Evolutionary conservation across 2,113 vertebrate genomes (phyloP), one percentile per base, ranked within the genome.

Genomic region (Manacus vitellinus): DNA sequence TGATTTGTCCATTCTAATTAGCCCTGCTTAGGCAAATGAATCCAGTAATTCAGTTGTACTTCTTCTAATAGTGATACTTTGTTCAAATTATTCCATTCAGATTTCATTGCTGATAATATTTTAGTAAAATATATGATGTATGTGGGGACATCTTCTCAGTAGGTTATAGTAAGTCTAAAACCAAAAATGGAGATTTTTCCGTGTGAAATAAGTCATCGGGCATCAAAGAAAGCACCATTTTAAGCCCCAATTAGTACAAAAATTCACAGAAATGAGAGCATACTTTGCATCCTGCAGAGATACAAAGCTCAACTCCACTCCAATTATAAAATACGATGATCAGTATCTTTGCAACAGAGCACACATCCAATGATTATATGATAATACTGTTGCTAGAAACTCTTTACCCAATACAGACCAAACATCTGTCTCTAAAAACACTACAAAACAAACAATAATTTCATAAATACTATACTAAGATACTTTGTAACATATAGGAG

Each of bases 1-100:
- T 67, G 65, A 94, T 92, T 94, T 92, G 72, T 92, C 80, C 89
- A 95, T 94, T 86, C 44, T 84, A 91, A 91, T 95, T 96, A 96
- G 47, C 68, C 68, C 55, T 87, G 35, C 86, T 92, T 91, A 84
- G 73, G 83, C 39, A 89, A 91, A 97, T 10, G 33, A 84, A 72
- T 81, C 27, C 35, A 78, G 61, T 84, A 92, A 91, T 89, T 92
- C 80, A 67, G 72, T 94, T 95, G 81, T 75, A 71, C 86, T 81
- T 76, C 61, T 85, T 85, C 44, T 95, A 95, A 94, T 68, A 94
- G 43, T 71, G 68, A 92, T 67, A 77, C 35, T 95, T 88, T 88
- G 67, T 88, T 96, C 72, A 84, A 94, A 95, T 96, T 89, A 91
- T 94, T 91, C 80, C 16, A 6, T 86, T 94, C 65, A 59, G 61